phyloP scores from a whole-genome alignment of 2,888 invertebrate genomes.

The Nineta flava region DNA sequence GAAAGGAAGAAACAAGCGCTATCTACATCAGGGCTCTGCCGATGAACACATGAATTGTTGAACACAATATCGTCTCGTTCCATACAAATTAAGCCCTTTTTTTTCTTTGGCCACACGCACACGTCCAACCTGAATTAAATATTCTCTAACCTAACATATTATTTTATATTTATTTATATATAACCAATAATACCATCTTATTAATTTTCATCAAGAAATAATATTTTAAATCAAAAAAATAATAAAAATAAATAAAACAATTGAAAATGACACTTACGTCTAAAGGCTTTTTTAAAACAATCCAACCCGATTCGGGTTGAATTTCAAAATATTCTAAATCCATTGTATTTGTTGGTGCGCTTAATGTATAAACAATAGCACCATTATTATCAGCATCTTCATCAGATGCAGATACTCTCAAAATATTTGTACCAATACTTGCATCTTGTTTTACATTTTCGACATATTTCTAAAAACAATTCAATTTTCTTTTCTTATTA shows the following conservation, averaged over 20 bases:
- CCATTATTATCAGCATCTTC: constrained; percentile 96
- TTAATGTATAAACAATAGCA: constrained; percentile 81
- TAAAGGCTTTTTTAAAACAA: constrained; percentile 83
- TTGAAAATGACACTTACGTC: constrained; percentile 65
- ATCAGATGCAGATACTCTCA: constrained; percentile 89
- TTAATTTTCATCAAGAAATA: neutral
- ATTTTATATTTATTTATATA: neutral
- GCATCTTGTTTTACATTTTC: constrained; percentile 96
- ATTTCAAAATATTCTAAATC: constrained; percentile 93
- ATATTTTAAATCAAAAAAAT: neutral
- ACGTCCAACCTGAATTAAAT: constrained; percentile 1
- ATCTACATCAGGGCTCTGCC: neutral
- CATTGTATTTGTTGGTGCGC: constrained; percentile 73
- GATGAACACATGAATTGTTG: neutral
- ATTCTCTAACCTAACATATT: constrained; percentile 1
- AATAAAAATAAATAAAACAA: neutral
- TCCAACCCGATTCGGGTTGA: constrained; percentile 94
- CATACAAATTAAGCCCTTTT: neutral
- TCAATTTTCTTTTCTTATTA: neutral
- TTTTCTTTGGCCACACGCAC: neutral
- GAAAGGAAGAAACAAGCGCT: constrained; percentile 49
- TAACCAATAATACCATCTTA: neutral
- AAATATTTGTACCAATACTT: constrained; percentile 84
- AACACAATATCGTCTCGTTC: neutral
- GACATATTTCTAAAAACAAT: constrained; percentile 68